Evolutionary conservation across 2,113 vertebrate genomes (phyloP).

Genomic region (human): DNA sequence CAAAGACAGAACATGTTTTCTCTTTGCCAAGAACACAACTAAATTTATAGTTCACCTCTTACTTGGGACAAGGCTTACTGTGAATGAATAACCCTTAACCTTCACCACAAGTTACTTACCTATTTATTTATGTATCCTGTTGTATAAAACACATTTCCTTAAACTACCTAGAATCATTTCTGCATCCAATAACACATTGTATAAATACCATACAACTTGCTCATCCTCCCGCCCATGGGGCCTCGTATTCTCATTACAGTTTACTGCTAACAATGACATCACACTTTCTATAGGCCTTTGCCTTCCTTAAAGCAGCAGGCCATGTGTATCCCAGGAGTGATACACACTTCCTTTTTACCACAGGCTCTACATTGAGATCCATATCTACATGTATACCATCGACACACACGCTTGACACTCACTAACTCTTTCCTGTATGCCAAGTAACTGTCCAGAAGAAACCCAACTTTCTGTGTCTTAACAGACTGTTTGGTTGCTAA

Average conservation of each 20-base stretch:
- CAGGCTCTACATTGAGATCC: accelerated
- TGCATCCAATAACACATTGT: neutral
- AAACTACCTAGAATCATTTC: neutral
- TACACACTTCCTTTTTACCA: accelerated
- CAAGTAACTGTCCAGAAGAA: neutral
- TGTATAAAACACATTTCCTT: neutral
- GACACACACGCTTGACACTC: neutral
- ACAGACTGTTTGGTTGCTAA: neutral
- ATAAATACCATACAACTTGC: neutral
- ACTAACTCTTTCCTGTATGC: accelerated
- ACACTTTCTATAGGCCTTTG: neutral
- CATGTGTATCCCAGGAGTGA: too few species aligned
- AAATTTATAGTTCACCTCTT: neutral
- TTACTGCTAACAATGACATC: neutral
- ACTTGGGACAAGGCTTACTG: neutral
- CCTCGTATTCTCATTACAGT: neutral
- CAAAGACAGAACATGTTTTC: neutral
- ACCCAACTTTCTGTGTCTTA: neutral
- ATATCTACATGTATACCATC: accelerated
- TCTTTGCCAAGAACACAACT: neutral
- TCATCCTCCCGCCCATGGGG: accelerated
- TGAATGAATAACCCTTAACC: neutral
- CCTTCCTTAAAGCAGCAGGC: neutral
- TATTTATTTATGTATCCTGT: neutral
- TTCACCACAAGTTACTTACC: neutral